Percentiles rank a stretch among this genome's conserved stretches.
These are phyloP conservation scores for Xerus inauris DNA, from an alignment of 2,113 vertebrate genomes.

Conservation along the genomic window DNA sequence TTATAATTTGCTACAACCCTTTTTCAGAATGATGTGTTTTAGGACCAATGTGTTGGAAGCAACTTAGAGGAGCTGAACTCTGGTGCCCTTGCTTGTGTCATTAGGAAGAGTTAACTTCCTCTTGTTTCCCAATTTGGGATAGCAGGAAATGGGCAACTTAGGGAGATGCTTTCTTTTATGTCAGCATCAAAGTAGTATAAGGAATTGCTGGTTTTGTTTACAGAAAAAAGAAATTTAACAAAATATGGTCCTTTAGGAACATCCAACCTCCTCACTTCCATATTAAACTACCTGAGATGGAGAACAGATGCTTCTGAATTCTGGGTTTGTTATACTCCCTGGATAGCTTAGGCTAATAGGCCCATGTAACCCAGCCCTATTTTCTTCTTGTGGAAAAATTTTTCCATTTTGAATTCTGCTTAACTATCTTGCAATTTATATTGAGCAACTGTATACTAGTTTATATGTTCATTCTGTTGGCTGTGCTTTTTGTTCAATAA, in stretches of 20 bases:
- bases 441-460: not conserved
- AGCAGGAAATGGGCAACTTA: not conserved
- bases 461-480: not conserved
- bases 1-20: not conserved
- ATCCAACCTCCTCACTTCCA: not conserved
- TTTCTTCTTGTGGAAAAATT: not conserved
- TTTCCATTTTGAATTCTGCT: not conserved
- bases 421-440: not conserved
- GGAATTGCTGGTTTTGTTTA: conserved; percentile 13
- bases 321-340: not conserved
- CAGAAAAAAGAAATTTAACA: not conserved
- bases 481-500: not conserved
- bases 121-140: not conserved
- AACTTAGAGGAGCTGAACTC: not conserved
- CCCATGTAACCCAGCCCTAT: not conserved
- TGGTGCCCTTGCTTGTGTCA: not conserved
- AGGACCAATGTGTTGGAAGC: not conserved
- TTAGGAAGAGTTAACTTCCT: not conserved
- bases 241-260: not conserved
- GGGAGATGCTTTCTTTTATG: not conserved
- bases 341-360: not conserved
- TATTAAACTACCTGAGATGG: not conserved
- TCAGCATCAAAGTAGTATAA: not conserved
- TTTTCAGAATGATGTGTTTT: conserved; percentile 7
- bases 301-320: not conserved